These are phyloP conservation scores for Galerucella nymphaeae DNA, from an alignment of 2,888 invertebrate species.

Conservation along the genomic window DNA sequence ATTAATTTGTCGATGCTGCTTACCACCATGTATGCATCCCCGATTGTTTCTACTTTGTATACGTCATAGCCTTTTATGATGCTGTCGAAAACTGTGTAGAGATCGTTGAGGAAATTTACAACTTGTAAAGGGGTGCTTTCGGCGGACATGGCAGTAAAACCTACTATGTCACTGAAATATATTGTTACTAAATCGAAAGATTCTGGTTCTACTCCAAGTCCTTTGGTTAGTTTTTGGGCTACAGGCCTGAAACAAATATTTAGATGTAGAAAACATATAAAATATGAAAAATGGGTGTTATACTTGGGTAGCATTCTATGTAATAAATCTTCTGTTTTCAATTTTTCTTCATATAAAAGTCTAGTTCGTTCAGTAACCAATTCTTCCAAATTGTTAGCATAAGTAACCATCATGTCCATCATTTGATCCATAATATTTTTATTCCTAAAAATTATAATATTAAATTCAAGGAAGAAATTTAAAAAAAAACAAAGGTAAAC, in stretches of 20 bases:
- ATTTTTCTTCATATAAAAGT: slow-evolving; percentile 89
- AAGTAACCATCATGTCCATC: slow-evolving; percentile 98
- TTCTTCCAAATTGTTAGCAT: slow-evolving; percentile 94
- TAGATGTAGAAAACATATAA: not conserved
- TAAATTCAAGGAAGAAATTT: not conserved
- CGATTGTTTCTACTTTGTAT: slow-evolving; percentile 97
- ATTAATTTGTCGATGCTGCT: slow-evolving; percentile 55
- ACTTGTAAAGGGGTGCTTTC: slow-evolving; percentile 90
- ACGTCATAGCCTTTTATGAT: slow-evolving; percentile 98
- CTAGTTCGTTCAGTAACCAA: slow-evolving; percentile 92
- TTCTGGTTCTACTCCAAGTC: slow-evolving; percentile 92
- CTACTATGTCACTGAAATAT: slow-evolving; percentile 97
- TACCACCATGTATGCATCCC: slow-evolving; percentile 84
- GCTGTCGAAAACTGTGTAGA: slow-evolving; percentile 96
- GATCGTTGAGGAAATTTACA: slow-evolving; percentile 96
- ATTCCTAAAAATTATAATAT: slow-evolving; percentile 68
- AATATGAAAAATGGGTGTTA: slow-evolving; percentile 51
- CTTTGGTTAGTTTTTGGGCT: slow-evolving; percentile 86
- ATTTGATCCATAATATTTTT: slow-evolving; percentile 96
- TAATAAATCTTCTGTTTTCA: slow-evolving; percentile 91
- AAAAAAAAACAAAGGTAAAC: slow-evolving; percentile 57
- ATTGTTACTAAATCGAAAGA: slow-evolving; percentile 94
- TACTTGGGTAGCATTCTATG: slow-evolving; percentile 95
- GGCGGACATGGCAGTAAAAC: slow-evolving; percentile 95
- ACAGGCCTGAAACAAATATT: slow-evolving; percentile 75